Evolutionary conservation across 2,113 vertebrate genomes (phyloP).

Genomic region (rabbit (Oryctolagus cuniculus)): DNA sequence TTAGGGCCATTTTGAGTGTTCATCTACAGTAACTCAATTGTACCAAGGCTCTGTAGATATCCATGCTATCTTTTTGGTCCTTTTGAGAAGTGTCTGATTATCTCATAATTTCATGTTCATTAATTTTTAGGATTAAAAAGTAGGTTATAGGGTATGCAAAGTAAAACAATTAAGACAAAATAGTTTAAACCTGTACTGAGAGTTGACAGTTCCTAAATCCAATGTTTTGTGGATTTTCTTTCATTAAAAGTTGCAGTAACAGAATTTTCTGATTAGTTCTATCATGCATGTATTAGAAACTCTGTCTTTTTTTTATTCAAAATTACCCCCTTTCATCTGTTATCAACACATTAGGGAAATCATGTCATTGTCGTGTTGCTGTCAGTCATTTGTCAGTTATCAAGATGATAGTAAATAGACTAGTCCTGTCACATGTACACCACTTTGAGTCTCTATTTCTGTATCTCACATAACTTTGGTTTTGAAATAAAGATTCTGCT

Average conservation of each 20-base stretch:
- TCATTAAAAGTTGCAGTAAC: slow-evolving; percentile 4
- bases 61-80: background rate
- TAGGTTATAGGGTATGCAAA: background rate
- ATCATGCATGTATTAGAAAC: slow-evolving; percentile 55
- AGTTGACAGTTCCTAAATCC: background rate
- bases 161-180: slow-evolving; percentile 29
- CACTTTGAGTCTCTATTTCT: slow-evolving; percentile 71
- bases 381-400: slow-evolving; percentile 74
- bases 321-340: slow-evolving; percentile 73
- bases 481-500: slow-evolving; percentile 37
- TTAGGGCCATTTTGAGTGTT: background rate
- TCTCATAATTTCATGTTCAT: background rate
- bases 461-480: background rate
- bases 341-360: slow-evolving; percentile 78
- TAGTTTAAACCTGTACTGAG: background rate
- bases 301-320: slow-evolving; percentile 63
- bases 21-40: background rate
- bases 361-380: slow-evolving; percentile 62
- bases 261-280: slow-evolving; percentile 54
- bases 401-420: slow-evolving; percentile 62
- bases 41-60: background rate
- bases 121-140: slow-evolving; percentile 19
- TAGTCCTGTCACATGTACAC: slow-evolving; percentile 61
- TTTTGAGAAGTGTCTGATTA: background rate
- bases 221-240: slow-evolving; percentile 29